phyloP scores from a whole-genome alignment of 2,888 invertebrate genomes.

The Liopterus haemorrhoidalis region DNA sequence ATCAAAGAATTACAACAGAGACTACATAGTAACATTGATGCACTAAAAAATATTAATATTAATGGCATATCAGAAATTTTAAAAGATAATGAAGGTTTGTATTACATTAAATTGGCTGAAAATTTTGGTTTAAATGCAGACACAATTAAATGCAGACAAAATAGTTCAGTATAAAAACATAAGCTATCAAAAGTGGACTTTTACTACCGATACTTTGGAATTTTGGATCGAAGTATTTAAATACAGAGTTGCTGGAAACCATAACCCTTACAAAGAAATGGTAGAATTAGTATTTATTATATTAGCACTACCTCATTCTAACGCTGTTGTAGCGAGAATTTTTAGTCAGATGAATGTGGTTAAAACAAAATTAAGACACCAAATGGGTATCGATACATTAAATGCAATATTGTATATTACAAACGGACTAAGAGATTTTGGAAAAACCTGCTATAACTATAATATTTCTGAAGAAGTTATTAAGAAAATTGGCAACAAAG shows the following conservation, averaged over 20 bases:
- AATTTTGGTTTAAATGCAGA: too few species aligned
- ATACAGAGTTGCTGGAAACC: conserved; percentile 28
- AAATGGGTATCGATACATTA: conserved; percentile 9
- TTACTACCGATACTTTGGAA: conserved; percentile 25
- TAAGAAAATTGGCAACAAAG: too few species aligned
- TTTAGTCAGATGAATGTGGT: conserved; percentile 32
- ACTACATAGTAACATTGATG: too few species aligned
- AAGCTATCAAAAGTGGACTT: too few species aligned
- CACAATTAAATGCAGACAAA: too few species aligned
- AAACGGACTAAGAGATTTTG: not conserved
- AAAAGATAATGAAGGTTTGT: too few species aligned
- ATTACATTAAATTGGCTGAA: too few species aligned
- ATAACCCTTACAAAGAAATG: conserved; percentile 27
- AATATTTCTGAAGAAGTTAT: too few species aligned
- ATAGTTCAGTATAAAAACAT: too few species aligned
- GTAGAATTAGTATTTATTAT: conserved; percentile 25
- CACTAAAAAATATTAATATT: too few species aligned
- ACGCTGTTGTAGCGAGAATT: conserved; percentile 29
- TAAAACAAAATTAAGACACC: conserved; percentile 30
- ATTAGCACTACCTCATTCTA: conserved; percentile 29
- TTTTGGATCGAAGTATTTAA: conserved; percentile 34
- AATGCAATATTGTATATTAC: not conserved
- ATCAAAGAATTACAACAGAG: too few species aligned
- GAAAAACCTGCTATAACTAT: conserved; percentile 1
- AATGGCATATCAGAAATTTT: too few species aligned